These are phyloP conservation scores for Calliopsis andreniformis DNA, from an alignment of 1,140 invertebrate genomes.

Conservation along the genomic window DNA sequence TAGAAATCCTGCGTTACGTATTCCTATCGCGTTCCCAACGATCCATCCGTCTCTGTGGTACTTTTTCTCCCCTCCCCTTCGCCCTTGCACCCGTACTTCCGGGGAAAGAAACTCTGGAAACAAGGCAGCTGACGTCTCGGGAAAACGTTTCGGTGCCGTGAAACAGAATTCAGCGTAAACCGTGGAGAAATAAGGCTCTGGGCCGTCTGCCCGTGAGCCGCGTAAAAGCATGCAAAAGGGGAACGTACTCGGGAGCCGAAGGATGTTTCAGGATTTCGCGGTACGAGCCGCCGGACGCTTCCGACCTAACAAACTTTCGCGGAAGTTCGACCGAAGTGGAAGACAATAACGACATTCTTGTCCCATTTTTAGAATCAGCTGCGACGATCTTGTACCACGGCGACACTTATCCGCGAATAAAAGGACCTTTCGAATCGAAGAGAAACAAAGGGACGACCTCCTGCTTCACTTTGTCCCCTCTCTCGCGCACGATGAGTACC, in stretches of 20 bases:
- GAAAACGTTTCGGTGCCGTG: background rate
- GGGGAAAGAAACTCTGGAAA: background rate
- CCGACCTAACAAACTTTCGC: background rate
- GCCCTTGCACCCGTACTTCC: background rate
- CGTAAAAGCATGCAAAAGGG: background rate
- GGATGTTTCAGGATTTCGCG: constrained; percentile 23
- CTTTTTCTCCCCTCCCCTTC: background rate
- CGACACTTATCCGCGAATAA: constrained; percentile 7
- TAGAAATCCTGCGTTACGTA: background rate
- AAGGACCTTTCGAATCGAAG: background rate
- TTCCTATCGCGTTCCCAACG: constrained; percentile 13
- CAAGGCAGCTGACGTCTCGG: constrained; percentile 5
- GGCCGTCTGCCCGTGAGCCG: background rate
- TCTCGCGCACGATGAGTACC: too few relatives aligned
- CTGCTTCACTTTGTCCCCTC: background rate
- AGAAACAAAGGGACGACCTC: background rate
- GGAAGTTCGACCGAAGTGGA: constrained; percentile 1
- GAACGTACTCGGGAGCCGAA: background rate
- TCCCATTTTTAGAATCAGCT: background rate
- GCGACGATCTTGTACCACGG: background rate
- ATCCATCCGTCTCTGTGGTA: background rate
- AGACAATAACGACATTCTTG: background rate
- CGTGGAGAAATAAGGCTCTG: background rate
- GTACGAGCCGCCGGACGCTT: background rate
- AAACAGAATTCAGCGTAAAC: constrained; percentile 3